Evolutionary conservation across 2,113 vertebrate species (phyloP).

Genomic region (Orthochromis indermauri): DNA sequence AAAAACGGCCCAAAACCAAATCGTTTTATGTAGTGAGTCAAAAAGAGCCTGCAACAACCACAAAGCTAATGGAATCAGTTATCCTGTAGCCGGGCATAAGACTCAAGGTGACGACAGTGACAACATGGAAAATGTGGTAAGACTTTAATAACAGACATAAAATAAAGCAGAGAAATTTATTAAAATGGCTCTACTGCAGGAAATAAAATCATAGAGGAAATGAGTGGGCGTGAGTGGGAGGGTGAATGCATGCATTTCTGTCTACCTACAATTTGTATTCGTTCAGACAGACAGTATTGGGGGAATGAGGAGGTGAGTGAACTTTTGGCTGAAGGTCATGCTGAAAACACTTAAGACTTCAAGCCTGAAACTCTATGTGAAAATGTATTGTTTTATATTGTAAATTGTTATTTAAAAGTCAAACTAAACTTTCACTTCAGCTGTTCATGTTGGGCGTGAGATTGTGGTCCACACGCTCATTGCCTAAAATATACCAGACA

Average conservation of each 20-base stretch:
- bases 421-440: background rate
- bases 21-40: background rate
- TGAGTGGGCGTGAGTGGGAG: background rate
- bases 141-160: background rate
- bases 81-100: background rate
- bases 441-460: background rate
- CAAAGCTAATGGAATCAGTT: background rate
- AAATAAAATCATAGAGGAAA: slow-evolving; percentile 19
- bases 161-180: slow-evolving; percentile 13
- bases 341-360: background rate
- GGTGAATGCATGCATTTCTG: background rate
- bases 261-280: background rate
- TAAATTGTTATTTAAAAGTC: background rate
- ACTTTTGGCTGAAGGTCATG: background rate
- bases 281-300: background rate
- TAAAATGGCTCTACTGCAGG: slow-evolving; percentile 8
- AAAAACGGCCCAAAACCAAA: background rate
- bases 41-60: background rate
- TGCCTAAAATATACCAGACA: background rate
- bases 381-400: background rate
- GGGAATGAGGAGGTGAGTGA: background rate
- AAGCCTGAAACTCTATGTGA: background rate
- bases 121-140: background rate
- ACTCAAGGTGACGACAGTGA: background rate
- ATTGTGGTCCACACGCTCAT: background rate